Evolutionary conservation across 2,888 invertebrate genomes (phyloP).

Genomic region (Lutraria lutraria): DNA sequence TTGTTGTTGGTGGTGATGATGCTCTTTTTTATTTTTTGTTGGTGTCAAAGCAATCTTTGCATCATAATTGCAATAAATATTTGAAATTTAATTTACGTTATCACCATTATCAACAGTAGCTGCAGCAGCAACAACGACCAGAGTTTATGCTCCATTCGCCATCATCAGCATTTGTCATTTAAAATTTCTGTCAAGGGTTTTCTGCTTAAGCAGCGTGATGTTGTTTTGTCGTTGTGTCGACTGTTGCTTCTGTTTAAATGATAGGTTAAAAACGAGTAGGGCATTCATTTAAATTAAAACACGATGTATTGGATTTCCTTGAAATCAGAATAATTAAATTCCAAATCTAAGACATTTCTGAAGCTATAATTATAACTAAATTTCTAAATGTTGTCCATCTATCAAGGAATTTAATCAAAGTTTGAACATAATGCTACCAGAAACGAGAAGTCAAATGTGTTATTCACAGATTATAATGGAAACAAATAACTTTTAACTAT

Average conservation of each 20-base stretch:
- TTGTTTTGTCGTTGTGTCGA: background rate
- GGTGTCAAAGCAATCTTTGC: background rate
- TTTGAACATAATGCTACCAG: background rate
- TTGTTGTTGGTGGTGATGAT: too few relatives aligned
- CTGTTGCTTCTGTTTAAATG: background rate
- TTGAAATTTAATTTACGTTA: background rate
- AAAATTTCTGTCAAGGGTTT: background rate
- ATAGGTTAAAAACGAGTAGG: background rate
- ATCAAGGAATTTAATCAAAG: constrained; percentile 24
- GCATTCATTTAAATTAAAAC: constrained; percentile 22
- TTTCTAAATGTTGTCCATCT: constrained; percentile 9
- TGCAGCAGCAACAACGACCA: background rate
- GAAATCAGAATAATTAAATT: background rate
- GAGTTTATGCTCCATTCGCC: background rate
- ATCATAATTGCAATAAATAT: background rate
- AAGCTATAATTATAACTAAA: background rate
- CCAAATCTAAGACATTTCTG: background rate
- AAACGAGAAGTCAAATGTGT: constrained; percentile 4
- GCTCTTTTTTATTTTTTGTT: too few relatives aligned
- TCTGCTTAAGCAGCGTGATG: background rate
- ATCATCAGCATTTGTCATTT: background rate
- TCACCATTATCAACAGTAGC: background rate
- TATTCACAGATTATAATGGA: constrained; percentile 16
- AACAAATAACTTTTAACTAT: constrained; percentile 16
- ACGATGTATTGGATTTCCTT: background rate